A percentile compares a stretch with the other conserved stretches of the same genome.
phyloP scores from a whole-genome alignment of 2,888 invertebrate species.

The Rhabditoides inermis region DNA sequence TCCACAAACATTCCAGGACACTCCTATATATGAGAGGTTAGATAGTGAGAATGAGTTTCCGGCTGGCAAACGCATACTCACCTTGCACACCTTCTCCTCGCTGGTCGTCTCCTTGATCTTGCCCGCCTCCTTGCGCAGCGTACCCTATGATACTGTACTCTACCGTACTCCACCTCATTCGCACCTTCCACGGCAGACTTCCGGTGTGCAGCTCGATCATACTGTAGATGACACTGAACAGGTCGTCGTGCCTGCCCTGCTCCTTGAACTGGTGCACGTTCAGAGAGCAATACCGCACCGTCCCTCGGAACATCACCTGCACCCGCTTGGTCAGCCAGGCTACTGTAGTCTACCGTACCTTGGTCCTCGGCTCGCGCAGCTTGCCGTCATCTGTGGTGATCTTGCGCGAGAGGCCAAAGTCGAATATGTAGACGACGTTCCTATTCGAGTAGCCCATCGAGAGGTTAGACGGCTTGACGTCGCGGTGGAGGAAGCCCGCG shows the following conservation, averaged over 20 bases:
- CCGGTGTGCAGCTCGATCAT: conserved; percentile 37
- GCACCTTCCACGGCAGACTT: conserved; percentile 43
- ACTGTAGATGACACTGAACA: conserved; percentile 58
- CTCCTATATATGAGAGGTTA: no score
- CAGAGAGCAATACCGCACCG: conserved; percentile 92
- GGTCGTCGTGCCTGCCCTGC: conserved; percentile 96
- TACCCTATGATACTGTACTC: no score
- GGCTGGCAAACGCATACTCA: neutral
- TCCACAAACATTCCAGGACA: conserved; percentile 32
- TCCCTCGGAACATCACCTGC: conserved; percentile 75
- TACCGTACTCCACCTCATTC: no score
- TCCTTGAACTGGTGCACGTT: conserved; percentile 96
- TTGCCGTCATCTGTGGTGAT: conserved; percentile 58
- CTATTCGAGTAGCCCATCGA: no score
- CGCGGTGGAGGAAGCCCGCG: no score
- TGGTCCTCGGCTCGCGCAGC: conserved; percentile 36
- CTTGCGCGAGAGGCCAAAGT: conserved; percentile 45
- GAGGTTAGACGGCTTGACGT: conserved; percentile 4
- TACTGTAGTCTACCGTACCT: conserved; percentile 10
- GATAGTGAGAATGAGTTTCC: neutral
- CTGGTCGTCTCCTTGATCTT: conserved; percentile 28
- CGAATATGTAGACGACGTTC: conserved; percentile 39
- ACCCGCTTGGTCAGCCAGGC: neutral
- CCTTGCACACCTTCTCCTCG: conserved; percentile 25
- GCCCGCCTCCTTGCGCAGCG: conserved; percentile 29